phyloP scores from a whole-genome alignment of 2,888 invertebrate genomes.

The Hypolimnas misippus region DNA sequence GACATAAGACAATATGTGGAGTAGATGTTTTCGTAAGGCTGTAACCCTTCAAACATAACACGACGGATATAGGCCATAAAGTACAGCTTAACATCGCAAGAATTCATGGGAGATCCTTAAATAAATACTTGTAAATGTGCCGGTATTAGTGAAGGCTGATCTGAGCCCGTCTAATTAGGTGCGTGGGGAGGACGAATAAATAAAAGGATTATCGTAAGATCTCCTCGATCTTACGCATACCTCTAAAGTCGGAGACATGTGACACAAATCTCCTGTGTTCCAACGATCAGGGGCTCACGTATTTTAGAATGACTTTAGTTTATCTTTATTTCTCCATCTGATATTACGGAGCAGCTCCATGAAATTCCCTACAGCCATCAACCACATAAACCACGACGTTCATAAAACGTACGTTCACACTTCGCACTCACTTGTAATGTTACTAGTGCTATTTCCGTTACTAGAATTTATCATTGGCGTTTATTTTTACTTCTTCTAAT shows the following conservation, averaged over 20 bases:
- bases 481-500: neutral
- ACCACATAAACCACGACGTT: slow-evolving; percentile 19
- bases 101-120: slow-evolving; percentile 57
- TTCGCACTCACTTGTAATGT: slow-evolving; percentile 3
- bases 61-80: slow-evolving; percentile 64
- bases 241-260: slow-evolving; percentile 18
- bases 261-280: slow-evolving; percentile 25
- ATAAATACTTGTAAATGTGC: slow-evolving; percentile 63
- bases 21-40: slow-evolving; percentile 36
- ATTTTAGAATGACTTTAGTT: slow-evolving; percentile 15
- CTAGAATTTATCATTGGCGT: neutral
- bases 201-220: slow-evolving; percentile 75
- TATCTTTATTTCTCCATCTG: slow-evolving; percentile 32
- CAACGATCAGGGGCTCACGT: slow-evolving; percentile 16
- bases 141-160: slow-evolving; percentile 51
- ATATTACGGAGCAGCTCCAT: slow-evolving; percentile 17
- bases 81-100: slow-evolving; percentile 56
- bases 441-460: slow-evolving; percentile 4
- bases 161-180: slow-evolving; percentile 66
- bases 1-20: slow-evolving; percentile 24
- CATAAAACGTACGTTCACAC: slow-evolving; percentile 27
- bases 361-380: slow-evolving; percentile 24
- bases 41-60: slow-evolving; percentile 38
- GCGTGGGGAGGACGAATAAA: slow-evolving; percentile 66
- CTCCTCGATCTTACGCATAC: slow-evolving; percentile 54